Evolutionary conservation across 2,797 vertebrate genomes (phyloP).

Genomic region (Pseudochaenichthys georgianus): DNA sequence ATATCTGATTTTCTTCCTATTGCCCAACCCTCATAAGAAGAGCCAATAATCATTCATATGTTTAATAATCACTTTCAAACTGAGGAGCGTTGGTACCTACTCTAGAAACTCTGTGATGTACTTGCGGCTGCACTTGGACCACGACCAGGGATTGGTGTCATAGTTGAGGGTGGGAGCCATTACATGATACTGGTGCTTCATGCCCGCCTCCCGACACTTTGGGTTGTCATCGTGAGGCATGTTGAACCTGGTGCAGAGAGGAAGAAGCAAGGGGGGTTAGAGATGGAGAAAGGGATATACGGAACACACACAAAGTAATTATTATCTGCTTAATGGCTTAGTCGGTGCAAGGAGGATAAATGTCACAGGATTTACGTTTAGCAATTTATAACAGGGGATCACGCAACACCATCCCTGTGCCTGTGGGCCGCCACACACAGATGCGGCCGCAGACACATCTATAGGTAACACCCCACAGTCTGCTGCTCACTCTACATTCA

Average conservation of each 20-base stretch:
- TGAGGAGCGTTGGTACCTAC: slow-evolving; percentile 84
- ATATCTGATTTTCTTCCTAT: too few species aligned
- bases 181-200: slow-evolving; percentile 95
- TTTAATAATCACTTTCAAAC: slow-evolving; percentile 6
- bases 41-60: background rate
- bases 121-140: slow-evolving; percentile 98
- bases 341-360: slow-evolving; percentile 63
- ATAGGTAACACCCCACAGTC: slow-evolving; percentile 19
- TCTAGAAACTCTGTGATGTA: slow-evolving; percentile 98
- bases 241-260: slow-evolving; percentile 88
- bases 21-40: background rate
- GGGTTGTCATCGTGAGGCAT: slow-evolving; percentile 97
- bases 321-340: slow-evolving; percentile 58
- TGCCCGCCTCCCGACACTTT: slow-evolving; percentile 93
- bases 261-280: background rate
- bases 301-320: slow-evolving; percentile 63
- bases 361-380: slow-evolving; percentile 68
- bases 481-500: background rate
- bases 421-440: slow-evolving; percentile 31
- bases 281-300: slow-evolving; percentile 11
- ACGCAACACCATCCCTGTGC: slow-evolving; percentile 11
- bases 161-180: slow-evolving; percentile 98
- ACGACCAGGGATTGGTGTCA: slow-evolving; percentile 96
- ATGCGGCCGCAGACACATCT: slow-evolving; percentile 21
- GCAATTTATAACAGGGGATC: slow-evolving; percentile 46